Conservation (phyloP, 2,113 vertebrate species). For the Dascyllus trimaculatus region DNA sequence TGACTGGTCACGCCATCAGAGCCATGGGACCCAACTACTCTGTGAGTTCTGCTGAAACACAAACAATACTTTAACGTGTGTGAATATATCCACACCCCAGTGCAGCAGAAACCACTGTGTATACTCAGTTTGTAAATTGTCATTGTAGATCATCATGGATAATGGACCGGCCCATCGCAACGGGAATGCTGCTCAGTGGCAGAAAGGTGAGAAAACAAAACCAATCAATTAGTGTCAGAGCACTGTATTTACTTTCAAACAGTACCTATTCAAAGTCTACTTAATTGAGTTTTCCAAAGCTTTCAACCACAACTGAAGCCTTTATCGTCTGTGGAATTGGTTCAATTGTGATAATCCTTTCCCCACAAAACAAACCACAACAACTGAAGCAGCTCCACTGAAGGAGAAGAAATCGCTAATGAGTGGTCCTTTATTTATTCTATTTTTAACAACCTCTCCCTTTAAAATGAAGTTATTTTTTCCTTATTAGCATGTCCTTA, state of each 20-base stretch:
- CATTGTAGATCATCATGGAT: conserved; percentile 86
- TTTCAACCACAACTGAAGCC: no score
- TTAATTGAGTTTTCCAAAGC: no score
- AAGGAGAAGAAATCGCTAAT: no score
- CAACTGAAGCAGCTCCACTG: no score
- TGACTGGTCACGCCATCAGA: conserved; percentile 87
- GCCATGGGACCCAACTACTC: conserved; percentile 88
- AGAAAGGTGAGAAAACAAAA: conserved; percentile 77
- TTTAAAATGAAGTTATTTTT: no score
- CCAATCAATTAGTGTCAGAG: not conserved
- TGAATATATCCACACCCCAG: not conserved
- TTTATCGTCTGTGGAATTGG: no score
- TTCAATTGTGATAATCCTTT: no score
- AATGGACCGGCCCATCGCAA: conserved; percentile 82
- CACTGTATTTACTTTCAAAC: not conserved
- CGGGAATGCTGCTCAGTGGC: conserved; percentile 79
- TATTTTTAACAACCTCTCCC: no score
- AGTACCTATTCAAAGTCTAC: not conserved
- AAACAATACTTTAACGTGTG: not conserved
- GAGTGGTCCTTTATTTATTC: no score
- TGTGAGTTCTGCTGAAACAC: conserved; percentile 67
- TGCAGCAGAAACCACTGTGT: not conserved
- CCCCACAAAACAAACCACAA: no score
- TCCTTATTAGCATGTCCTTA: no score
- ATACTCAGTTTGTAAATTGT: conserved; percentile 5